A percentile compares a stretch with the other conserved stretches of the same genome.
Conservation (phyloP, 1,140 invertebrate genomes). For the Nasonia longicornis region DNA sequence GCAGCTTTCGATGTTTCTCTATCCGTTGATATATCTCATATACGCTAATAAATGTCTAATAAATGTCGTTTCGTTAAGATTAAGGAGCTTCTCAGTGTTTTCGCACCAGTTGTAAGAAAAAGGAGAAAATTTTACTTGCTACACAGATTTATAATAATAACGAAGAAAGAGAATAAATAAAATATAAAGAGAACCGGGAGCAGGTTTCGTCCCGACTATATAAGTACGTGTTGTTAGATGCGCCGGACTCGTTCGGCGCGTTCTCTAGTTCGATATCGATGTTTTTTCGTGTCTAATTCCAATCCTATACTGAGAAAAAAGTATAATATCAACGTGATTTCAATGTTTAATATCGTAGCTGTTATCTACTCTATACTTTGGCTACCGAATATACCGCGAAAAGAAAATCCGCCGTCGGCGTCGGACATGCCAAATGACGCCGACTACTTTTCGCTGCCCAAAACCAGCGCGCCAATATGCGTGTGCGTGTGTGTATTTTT, state of each 20-base stretch:
- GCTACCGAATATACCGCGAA: background rate
- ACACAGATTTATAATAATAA: slow-evolving; percentile 23
- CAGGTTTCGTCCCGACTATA: slow-evolving; percentile 21
- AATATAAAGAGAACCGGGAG: background rate
- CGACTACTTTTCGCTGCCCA: background rate
- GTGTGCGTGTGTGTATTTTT: slow-evolving; percentile 13
- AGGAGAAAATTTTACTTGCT: background rate
- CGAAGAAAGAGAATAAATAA: slow-evolving; percentile 18
- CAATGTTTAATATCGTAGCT: slow-evolving; percentile 45
- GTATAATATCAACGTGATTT: slow-evolving; percentile 41
- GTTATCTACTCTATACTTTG: slow-evolving; percentile 38
- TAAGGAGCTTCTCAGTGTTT: background rate
- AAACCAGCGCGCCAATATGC: background rate
- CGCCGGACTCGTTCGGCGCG: slow-evolving; percentile 4
- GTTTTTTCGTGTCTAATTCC: slow-evolving; percentile 47
- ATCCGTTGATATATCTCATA: background rate
- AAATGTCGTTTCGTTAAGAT: slow-evolving; percentile 1
- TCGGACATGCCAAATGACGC: background rate
- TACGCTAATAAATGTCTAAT: background rate
- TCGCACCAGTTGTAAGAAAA: background rate
- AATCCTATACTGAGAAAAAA: slow-evolving; percentile 15
- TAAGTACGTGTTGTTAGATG: slow-evolving; percentile 37
- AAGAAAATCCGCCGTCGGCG: background rate
- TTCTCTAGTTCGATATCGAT: slow-evolving; percentile 55
- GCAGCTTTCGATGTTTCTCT: background rate